A percentile compares a stretch with the other conserved stretches of the same genome.
Evolutionary conservation across 2,113 vertebrate genomes (phyloP).

Genomic region (Paratilapia polleni): DNA sequence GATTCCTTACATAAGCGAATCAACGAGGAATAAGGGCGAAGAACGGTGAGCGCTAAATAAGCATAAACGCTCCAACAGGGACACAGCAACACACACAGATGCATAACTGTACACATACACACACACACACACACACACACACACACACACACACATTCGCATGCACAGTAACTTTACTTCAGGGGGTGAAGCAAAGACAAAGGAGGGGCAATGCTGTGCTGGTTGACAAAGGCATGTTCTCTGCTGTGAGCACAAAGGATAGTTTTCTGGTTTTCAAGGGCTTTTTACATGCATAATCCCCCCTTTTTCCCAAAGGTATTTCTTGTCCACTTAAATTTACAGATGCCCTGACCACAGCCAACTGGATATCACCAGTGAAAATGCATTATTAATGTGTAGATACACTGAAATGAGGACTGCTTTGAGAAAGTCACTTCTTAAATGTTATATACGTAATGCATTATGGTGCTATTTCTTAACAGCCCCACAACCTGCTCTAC

Average conservation of each 20-base stretch:
- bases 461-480: not conserved
- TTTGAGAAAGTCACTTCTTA: not conserved
- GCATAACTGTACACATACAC: not conserved
- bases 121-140: constrained; percentile 1
- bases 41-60: constrained; percentile 30
- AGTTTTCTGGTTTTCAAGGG: not conserved
- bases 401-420: not conserved
- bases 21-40: constrained; percentile 28
- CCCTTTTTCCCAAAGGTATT: not conserved
- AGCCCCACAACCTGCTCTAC: too few relatives aligned
- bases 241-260: not conserved
- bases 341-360: not conserved
- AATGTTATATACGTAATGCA: not conserved
- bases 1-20: constrained; percentile 66
- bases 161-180: constrained; percentile 13
- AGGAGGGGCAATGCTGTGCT: not conserved
- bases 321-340: not conserved
- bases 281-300: not conserved
- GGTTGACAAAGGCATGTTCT: not conserved
- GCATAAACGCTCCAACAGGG: constrained; percentile 23
- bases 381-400: not conserved
- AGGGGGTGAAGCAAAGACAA: constrained; percentile 22
- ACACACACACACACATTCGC: not conserved
- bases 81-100: not conserved
- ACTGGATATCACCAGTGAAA: not conserved